These are phyloP conservation scores for Cyphomyrmex costatus DNA, from an alignment of 1,140 invertebrate species.

Conservation along the genomic window DNA sequence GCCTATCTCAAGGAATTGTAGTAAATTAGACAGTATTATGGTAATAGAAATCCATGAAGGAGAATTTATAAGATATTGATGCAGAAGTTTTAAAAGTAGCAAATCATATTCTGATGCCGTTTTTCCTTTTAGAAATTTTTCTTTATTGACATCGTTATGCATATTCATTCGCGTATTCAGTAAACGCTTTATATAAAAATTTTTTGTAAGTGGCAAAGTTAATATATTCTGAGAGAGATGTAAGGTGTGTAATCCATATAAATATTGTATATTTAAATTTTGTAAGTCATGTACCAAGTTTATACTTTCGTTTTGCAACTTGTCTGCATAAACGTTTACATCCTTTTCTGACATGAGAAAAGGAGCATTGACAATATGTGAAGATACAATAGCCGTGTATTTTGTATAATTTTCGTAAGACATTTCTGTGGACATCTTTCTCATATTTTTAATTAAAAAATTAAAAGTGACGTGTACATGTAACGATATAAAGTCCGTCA, in stretches of 20 bases:
- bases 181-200: constrained; percentile 36
- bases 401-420: constrained; percentile 60
- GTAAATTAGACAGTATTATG: constrained; percentile 45
- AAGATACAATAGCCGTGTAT: constrained; percentile 39
- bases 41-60: constrained; percentile 41
- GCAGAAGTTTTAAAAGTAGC: constrained; percentile 63
- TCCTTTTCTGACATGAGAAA: constrained; percentile 46
- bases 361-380: constrained; percentile 50
- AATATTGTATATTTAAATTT: constrained; percentile 47
- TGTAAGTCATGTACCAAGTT: constrained; percentile 53
- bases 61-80: constrained; percentile 51
- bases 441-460: constrained; percentile 64
- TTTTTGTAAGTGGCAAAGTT: background rate
- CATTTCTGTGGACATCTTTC: constrained; percentile 21
- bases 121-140: constrained; percentile 62
- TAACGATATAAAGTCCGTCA: constrained; percentile 32
- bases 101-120: constrained; percentile 69
- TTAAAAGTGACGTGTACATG: constrained; percentile 44
- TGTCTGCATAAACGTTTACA: constrained; percentile 26
- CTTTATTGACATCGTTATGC: background rate
- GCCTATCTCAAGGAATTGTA: constrained; percentile 60
- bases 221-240: constrained; percentile 51
- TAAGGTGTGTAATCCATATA: constrained; percentile 70
- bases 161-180: background rate
- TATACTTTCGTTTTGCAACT: constrained; percentile 60